Evolutionary conservation across 1,140 invertebrate species (phyloP).

Genomic region (Trichoplusia ni): DNA sequence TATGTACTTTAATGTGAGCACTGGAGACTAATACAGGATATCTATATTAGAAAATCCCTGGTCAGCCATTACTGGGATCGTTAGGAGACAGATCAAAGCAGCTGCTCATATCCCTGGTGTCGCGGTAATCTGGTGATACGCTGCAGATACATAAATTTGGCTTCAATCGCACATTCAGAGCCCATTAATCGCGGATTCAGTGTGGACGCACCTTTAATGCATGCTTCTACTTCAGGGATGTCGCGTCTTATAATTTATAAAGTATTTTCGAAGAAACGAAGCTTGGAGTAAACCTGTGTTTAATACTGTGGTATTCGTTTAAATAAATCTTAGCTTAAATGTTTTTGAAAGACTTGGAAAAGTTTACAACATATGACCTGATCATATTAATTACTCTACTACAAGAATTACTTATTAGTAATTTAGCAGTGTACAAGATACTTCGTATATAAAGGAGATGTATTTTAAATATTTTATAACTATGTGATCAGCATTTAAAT

Average conservation of each 20-base stretch:
- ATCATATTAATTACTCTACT: too few relatives aligned
- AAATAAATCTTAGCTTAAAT: too few relatives aligned
- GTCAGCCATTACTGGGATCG: conserved; percentile 27
- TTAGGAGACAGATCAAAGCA: conserved; percentile 58
- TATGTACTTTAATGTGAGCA: not conserved
- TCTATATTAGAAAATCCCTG: conserved; percentile 33
- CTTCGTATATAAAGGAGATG: too few relatives aligned
- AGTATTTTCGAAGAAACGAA: not conserved
- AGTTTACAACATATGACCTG: too few relatives aligned
- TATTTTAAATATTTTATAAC: too few relatives aligned
- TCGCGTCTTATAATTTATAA: not conserved
- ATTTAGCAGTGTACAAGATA: too few relatives aligned
- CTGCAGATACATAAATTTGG: conserved; percentile 75
- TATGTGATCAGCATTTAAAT: too few relatives aligned
- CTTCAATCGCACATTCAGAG: conserved; percentile 70
- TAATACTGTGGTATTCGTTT: too few relatives aligned
- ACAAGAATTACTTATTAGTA: too few relatives aligned
- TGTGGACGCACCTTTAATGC: conserved; percentile 74
- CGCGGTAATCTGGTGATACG: conserved; percentile 64
- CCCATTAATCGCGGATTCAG: conserved; percentile 75
- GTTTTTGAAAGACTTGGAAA: too few relatives aligned
- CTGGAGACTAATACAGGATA: conserved; percentile 23
- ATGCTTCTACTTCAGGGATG: conserved; percentile 56
- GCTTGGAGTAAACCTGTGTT: not conserved
- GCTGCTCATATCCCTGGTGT: conserved; percentile 56